Conservation (phyloP, 1,140 invertebrate species). For the Akabosia matsudoensis region DNA sequence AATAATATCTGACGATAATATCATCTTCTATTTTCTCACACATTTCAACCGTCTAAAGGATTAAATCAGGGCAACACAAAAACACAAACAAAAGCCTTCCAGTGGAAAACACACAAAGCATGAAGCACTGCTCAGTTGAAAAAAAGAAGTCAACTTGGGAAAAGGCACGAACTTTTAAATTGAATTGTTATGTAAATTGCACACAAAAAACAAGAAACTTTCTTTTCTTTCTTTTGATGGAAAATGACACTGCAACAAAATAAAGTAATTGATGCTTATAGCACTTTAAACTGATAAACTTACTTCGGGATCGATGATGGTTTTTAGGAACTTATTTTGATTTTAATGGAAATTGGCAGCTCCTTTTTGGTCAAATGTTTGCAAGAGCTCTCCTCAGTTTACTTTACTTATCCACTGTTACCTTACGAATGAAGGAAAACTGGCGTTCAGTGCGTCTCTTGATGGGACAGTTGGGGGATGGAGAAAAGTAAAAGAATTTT, state of each 20-base stretch:
- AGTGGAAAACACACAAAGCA: too few relatives aligned
- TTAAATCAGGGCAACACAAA: too few relatives aligned
- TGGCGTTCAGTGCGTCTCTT: not conserved
- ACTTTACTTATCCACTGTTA: not conserved
- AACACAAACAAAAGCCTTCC: too few relatives aligned
- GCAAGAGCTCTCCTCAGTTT: not conserved
- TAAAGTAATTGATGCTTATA: not conserved
- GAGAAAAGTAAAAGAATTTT: conserved; percentile 3
- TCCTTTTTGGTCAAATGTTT: not conserved
- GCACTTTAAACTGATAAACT: not conserved
- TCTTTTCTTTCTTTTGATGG: not conserved
- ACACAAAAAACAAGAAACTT: too few relatives aligned
- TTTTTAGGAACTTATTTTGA: not conserved
- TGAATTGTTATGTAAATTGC: too few relatives aligned
- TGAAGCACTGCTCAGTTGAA: too few relatives aligned
- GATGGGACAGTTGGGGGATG: not conserved
- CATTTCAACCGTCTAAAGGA: too few relatives aligned
- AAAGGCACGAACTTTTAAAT: too few relatives aligned
- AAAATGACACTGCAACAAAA: not conserved
- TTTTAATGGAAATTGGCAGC: not conserved
- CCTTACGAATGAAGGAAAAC: not conserved
- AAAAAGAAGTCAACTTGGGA: too few relatives aligned
- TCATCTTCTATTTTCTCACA: too few relatives aligned
- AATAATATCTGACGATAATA: too few relatives aligned
- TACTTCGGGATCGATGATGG: conserved; percentile 7